These are phyloP conservation scores for Drosophila imparisetae DNA, from an alignment of 2,888 invertebrate genomes.

Conservation along the genomic window DNA sequence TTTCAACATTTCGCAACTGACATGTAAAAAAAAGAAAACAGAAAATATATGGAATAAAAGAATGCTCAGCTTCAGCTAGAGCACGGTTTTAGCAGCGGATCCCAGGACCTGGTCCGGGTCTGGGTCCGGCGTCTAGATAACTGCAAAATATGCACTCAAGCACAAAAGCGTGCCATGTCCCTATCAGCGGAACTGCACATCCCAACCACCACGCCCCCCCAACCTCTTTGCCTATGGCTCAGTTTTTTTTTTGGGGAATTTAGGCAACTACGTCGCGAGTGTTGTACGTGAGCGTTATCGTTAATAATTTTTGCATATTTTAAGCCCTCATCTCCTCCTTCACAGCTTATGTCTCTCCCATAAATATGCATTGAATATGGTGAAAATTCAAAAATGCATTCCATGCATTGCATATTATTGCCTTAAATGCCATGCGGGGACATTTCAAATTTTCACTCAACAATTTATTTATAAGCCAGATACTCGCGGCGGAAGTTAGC, in stretches of 20 bases:
- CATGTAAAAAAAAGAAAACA: slow-evolving; percentile 65
- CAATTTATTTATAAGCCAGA: slow-evolving; percentile 14
- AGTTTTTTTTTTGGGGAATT: slow-evolving; percentile 38
- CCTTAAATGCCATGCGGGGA: slow-evolving; percentile 26
- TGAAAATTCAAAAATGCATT: slow-evolving; percentile 62
- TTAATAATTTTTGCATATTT: slow-evolving; percentile 81
- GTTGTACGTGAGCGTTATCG: slow-evolving; percentile 82
- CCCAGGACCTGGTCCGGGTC: slow-evolving; percentile 7
- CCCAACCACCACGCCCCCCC: not conserved
- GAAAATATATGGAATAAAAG: slow-evolving; percentile 14
- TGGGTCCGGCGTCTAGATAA: slow-evolving; percentile 65
- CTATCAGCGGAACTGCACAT: slow-evolving; percentile 60
- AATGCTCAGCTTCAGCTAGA: slow-evolving; percentile 27
- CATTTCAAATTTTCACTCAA: slow-evolving; percentile 12
- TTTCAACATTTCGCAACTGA: slow-evolving; percentile 78
- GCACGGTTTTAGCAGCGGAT: slow-evolving; percentile 41
- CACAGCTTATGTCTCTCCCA: not conserved
- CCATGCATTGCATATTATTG: slow-evolving; percentile 55
- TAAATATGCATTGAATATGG: slow-evolving; percentile 46
- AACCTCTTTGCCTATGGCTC: slow-evolving; percentile 12
- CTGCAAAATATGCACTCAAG: slow-evolving; percentile 78
- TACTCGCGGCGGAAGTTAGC: slow-evolving; percentile 18
- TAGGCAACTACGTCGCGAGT: slow-evolving; percentile 60
- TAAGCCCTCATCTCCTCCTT: slow-evolving; percentile 12
- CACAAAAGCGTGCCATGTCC: slow-evolving; percentile 76